A percentile compares a stretch with the other conserved stretches of the same genome.
Conservation (phyloP, 2,888 invertebrate genomes). For the Himalopsyche tibetana region DNA sequence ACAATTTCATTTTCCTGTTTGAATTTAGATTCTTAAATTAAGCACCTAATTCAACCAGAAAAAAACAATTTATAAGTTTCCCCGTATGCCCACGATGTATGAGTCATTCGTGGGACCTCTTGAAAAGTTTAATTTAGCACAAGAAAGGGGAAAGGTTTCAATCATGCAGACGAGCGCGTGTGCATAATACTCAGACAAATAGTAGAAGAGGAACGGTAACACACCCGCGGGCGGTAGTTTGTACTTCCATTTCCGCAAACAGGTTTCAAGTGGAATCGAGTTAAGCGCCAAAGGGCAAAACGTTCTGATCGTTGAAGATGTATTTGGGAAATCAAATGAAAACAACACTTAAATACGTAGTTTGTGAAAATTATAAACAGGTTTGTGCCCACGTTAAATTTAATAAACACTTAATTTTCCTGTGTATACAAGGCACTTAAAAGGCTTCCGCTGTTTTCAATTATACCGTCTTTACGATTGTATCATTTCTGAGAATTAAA, state of each 20-base stretch:
- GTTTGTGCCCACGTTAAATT: constrained; percentile 1
- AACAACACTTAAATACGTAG: constrained; percentile 54
- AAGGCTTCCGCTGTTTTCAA: not conserved
- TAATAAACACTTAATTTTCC: constrained; percentile 1
- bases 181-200: constrained; percentile 48
- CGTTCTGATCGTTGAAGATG: not conserved
- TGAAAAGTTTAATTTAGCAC: constrained; percentile 64
- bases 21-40: too few relatives aligned
- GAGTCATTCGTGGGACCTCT: constrained; percentile 53
- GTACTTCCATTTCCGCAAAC: constrained; percentile 16
- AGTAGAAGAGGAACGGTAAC: constrained; percentile 22
- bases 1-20: too few relatives aligned
- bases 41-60: too few relatives aligned
- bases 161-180: constrained; percentile 58
- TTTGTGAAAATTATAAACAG: constrained; percentile 10
- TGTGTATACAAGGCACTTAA: not conserved
- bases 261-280: constrained; percentile 41
- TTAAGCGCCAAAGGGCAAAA: constrained; percentile 45
- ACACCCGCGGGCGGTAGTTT: constrained; percentile 12
- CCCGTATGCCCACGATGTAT: constrained; percentile 12
- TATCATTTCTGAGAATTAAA: not conserved
- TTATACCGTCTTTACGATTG: not conserved
- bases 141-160: constrained; percentile 52
- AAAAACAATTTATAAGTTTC: not conserved
- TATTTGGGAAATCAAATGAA: constrained; percentile 63